Percentiles rank a stretch among this genome's conserved stretches.
phyloP scores from a whole-genome alignment of 2,113 vertebrate genomes.

The Pseudorasbora parva region DNA sequence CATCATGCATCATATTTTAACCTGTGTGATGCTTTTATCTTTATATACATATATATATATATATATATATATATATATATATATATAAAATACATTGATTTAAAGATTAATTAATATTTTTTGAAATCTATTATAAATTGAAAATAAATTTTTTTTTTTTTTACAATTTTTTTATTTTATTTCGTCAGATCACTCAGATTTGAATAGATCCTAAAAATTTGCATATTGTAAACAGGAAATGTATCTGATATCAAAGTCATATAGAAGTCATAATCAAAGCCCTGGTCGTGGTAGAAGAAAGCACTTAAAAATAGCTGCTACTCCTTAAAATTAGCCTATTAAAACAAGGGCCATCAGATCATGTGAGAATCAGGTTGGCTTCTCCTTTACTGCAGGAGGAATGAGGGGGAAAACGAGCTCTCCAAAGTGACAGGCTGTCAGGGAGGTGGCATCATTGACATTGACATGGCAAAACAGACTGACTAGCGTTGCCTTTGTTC shows the following conservation, averaged over 20 bases:
- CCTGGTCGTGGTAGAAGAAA: neutral
- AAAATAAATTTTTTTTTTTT: too few relatives aligned
- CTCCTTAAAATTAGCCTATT: constrained; percentile 55
- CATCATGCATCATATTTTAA: neutral
- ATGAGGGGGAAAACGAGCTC: constrained; percentile 46
- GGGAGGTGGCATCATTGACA: constrained; percentile 55
- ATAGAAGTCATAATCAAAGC: constrained; percentile 47
- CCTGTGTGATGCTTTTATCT: neutral
- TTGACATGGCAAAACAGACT: constrained; percentile 62
- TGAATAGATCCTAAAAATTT: too few relatives aligned
- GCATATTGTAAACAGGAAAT: neutral
- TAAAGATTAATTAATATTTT: too few relatives aligned
- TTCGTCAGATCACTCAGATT: too few relatives aligned
- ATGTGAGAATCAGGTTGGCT: constrained; percentile 54
- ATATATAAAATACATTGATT: too few relatives aligned
- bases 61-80: too few relatives aligned
- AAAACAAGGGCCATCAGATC: constrained; percentile 64
- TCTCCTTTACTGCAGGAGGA: constrained; percentile 57
- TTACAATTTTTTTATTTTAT: too few relatives aligned
- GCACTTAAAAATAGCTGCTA: constrained; percentile 49
- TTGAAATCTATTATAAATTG: too few relatives aligned
- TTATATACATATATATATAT: too few relatives aligned
- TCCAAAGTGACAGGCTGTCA: constrained; percentile 68
- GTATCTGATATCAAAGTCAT: constrained; percentile 45
- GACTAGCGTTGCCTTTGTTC: constrained; percentile 59